Base-by-base conservation (phyloP, 2,888 invertebrate species). In the Hermaeophaga mercurialis region DNA sequence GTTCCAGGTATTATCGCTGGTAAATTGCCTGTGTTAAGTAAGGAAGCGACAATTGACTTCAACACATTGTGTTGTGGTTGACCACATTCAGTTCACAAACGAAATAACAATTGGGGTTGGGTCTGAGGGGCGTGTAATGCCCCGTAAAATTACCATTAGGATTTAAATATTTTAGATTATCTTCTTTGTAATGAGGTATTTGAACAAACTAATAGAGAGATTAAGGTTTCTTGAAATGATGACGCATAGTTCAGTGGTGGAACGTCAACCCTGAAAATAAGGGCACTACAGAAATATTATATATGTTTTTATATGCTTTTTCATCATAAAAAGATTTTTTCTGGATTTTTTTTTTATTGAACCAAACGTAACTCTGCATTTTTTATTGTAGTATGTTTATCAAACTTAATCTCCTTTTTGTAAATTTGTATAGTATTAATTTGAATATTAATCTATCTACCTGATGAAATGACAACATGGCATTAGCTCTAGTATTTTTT, bases 11-110 rank as follows among this genome's bases (percentile, higher is more conserved):
- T 50, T 56, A 39, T 56, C 18, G 19, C 33, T 39, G 34, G 49
- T 56, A 59, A 59, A 59, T 56, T 59, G 54, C 24, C 50, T 33
- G 44, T 38, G 36, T 52, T 34, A 55, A 59, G 31, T 26, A 24
- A 31, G 47, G 52, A 55, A 54, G 53, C 33, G 54, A 46, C 53
- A 49, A 52, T 56, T 59, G 59, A 62, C 61, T 62, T 48, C 56
- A 18, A 46, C 56, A 47, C 56, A 54, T 56, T 58, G 53, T 50
- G 12, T 28, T 58, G 61, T 22, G 47, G 50, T 50, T 50, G 58
- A 52, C 61, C 58, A 52, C 50, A 54, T 38, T 56, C 26, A 46
- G 18, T 14, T 31, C 17, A 18, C 6, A 28, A 31, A 36, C 33
- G 53, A 18, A 9, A 47, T 36, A 54, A 53, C 61, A 24, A 12